These are phyloP conservation scores for Cirrhinus molitorella DNA, from an alignment of 2,797 vertebrate genomes.

Conservation along the genomic window DNA sequence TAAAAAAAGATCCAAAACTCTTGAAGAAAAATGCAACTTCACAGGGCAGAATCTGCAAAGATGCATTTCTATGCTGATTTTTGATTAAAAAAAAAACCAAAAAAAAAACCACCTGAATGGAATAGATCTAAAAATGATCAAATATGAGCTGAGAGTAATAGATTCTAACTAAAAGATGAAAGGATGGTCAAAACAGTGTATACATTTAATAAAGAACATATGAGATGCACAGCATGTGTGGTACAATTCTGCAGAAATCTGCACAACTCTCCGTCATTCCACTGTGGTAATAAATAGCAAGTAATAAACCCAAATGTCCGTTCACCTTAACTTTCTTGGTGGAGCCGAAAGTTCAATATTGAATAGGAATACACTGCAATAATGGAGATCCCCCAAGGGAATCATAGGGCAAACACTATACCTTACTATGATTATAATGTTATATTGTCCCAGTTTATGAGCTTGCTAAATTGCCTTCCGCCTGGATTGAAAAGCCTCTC, in stretches of 20 bases:
- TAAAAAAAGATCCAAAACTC: not conserved
- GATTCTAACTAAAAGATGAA: not conserved
- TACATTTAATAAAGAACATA: not conserved
- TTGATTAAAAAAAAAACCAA: no score
- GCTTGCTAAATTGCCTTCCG: conserved; percentile 65
- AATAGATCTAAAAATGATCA: not conserved
- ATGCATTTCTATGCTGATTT: not conserved
- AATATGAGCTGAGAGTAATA: not conserved
- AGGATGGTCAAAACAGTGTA: not conserved
- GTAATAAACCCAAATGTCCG: conserved; percentile 30
- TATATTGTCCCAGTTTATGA: conserved; percentile 62
- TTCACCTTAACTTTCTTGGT: conserved; percentile 33
- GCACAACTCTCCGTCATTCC: not conserved
- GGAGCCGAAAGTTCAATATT: conserved; percentile 36
- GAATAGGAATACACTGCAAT: conserved; percentile 38
- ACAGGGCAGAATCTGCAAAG: not conserved
- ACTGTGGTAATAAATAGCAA: conserved; percentile 20
- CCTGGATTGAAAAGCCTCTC: conserved; percentile 55
- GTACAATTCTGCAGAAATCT: not conserved
- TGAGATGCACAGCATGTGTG: not conserved
- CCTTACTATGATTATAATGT: conserved; percentile 61
- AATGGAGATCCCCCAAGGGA: conserved; percentile 44
- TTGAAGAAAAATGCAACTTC: not conserved
- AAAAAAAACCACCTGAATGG: not conserved
- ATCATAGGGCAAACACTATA: conserved; percentile 41